Percentiles rank a stretch among this genome's conserved stretches.
These are phyloP conservation scores for Colossoma macropomum DNA, from an alignment of 2,113 vertebrate species.

Conservation along the genomic window DNA sequence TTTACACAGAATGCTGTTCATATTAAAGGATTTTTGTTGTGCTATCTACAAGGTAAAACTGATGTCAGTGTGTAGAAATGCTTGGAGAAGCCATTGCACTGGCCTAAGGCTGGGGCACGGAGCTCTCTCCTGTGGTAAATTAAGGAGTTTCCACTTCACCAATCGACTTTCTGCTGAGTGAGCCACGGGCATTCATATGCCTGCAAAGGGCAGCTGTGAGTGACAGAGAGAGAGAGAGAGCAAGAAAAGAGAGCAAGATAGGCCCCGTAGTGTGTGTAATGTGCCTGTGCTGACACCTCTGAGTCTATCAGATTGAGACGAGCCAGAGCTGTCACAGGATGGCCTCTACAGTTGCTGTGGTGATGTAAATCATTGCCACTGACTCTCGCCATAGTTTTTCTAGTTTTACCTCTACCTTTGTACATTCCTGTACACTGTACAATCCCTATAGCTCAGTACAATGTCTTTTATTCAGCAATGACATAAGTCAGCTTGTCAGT, in stretches of 20 bases:
- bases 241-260: not conserved
- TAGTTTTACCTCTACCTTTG: not conserved
- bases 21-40: not conserved
- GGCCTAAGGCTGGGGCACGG: not conserved
- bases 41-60: not conserved
- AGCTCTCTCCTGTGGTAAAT: not conserved
- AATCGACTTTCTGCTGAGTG: not conserved
- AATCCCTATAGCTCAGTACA: not conserved
- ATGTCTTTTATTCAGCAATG: not conserved
- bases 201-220: not conserved
- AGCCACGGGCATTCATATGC: not conserved
- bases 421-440: not conserved
- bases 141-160: conserved; percentile 6
- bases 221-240: conserved; percentile 3
- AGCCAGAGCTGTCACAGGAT: not conserved
- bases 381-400: not conserved
- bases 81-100: not conserved
- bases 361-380: not conserved
- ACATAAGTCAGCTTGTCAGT: not conserved
- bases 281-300: not conserved
- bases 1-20: not conserved
- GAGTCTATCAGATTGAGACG: not conserved
- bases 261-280: not conserved
- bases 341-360: not conserved
- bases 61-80: not conserved